Conservation (phyloP, 2,113 vertebrate species). For the Rhadina sibilatrix region DNA sequence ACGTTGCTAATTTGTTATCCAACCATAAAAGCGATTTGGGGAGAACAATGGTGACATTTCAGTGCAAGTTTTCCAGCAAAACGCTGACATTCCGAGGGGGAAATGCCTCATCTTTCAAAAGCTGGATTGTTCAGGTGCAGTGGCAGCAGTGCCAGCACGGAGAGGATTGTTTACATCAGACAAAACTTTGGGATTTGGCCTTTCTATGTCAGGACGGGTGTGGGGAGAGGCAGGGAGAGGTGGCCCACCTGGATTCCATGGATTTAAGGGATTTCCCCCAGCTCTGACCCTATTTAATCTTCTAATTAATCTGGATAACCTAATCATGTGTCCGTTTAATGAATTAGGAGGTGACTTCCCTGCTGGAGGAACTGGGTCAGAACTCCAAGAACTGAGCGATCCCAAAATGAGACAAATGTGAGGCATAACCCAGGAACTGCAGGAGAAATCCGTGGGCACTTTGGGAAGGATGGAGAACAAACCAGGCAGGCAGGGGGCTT, state of each 20-base stretch:
- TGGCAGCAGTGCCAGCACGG: neutral
- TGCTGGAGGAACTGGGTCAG: neutral
- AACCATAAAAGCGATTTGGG: neutral
- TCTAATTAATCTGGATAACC: neutral
- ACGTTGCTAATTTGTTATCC: neutral
- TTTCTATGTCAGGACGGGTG: neutral
- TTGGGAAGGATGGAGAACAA: neutral
- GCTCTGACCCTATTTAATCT: neutral
- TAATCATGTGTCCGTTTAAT: accelerated
- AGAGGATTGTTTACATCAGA: neutral
- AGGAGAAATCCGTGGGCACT: neutral
- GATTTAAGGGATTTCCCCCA: neutral
- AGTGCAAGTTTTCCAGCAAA: neutral
- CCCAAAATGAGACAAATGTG: accelerated
- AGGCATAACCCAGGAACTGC: neutral
- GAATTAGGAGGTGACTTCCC: neutral
- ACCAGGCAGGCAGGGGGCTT: neutral
- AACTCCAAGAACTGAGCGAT: neutral
- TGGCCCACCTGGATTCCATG: neutral
- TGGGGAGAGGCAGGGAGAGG: neutral
- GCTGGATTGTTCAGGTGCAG: conserved; percentile 10
- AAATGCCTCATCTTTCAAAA: neutral
- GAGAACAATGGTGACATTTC: conserved; percentile 46
- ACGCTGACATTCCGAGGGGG: neutral
- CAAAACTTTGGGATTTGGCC: neutral